A percentile compares a stretch with the other conserved stretches of the same genome.
Evolutionary conservation across 1,140 invertebrate species (phyloP).

Genomic region (Cotesia vestalis): DNA sequence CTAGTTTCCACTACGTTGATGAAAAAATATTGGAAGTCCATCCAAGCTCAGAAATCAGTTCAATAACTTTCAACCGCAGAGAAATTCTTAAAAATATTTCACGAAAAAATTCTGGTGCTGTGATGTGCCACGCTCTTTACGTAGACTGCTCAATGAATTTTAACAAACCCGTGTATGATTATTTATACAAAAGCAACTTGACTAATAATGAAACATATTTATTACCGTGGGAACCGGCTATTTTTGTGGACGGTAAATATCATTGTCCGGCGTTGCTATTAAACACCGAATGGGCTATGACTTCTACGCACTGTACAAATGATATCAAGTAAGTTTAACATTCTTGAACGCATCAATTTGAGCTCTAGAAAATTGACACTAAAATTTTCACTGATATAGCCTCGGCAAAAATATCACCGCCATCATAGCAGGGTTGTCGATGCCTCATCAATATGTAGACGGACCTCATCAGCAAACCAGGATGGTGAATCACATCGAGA

Average conservation of each 20-base stretch:
- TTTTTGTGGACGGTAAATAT: constrained; percentile 73
- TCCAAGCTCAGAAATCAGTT: too few species aligned
- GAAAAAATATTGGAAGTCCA: too few species aligned
- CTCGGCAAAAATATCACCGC: constrained; percentile 69
- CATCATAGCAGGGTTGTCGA: constrained; percentile 73
- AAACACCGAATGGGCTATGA: constrained; percentile 72
- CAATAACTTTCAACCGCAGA: too few species aligned
- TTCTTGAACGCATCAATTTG: too few species aligned
- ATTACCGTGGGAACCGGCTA: constrained; percentile 76
- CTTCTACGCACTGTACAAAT: constrained; percentile 68
- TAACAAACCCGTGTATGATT: constrained; percentile 40
- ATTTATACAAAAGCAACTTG: constrained; percentile 35
- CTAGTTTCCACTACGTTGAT: too few species aligned
- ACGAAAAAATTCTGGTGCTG: background rate
- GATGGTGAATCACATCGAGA: constrained; percentile 66
- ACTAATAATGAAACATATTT: constrained; percentile 51
- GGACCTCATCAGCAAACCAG: constrained; percentile 76
- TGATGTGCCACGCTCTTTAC: background rate
- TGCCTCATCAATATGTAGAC: constrained; percentile 65
- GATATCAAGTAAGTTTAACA: constrained; percentile 63
- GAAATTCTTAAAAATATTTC: too few species aligned
- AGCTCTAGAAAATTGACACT: too few species aligned
- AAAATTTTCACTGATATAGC: too few species aligned
- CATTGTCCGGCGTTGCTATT: constrained; percentile 74
- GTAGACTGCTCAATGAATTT: constrained; percentile 51